These are phyloP conservation scores for Achlya flavicornis DNA, from an alignment of 2,888 invertebrate genomes.

Conservation along the genomic window DNA sequence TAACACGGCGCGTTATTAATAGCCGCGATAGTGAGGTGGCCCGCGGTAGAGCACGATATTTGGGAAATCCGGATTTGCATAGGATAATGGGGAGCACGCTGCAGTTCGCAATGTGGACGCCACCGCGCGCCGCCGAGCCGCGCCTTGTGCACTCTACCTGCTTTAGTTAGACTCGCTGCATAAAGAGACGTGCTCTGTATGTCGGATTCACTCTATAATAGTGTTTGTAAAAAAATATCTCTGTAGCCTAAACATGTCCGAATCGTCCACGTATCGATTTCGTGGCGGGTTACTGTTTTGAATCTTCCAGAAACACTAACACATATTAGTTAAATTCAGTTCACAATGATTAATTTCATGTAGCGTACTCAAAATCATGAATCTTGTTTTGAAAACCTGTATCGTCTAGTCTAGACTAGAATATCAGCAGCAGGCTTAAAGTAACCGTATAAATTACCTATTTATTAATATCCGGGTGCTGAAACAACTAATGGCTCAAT, in stretches of 20 bases:
- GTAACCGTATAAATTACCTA: not conserved
- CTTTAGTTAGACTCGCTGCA: constrained; percentile 37
- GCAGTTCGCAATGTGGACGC: constrained; percentile 55
- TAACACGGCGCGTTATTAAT: constrained; percentile 77
- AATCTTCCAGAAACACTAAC: not conserved
- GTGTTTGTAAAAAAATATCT: constrained; percentile 15
- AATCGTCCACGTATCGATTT: too few relatives aligned
- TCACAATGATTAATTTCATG: too few relatives aligned
- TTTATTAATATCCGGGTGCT: constrained; percentile 7
- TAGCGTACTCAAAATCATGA: too few relatives aligned
- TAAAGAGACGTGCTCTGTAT: constrained; percentile 27
- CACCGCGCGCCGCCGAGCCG: constrained; percentile 17
- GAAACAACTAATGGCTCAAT: constrained; percentile 26
- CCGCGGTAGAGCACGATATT: constrained; percentile 77
- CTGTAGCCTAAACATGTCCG: constrained; percentile 14
- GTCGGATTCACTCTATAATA: constrained; percentile 29
- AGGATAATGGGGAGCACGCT: constrained; percentile 72
- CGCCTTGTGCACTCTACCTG: constrained; percentile 29
- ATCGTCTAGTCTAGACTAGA: too few relatives aligned
- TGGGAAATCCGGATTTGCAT: constrained; percentile 81
- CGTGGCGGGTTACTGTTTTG: not conserved
- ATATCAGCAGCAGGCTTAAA: not conserved
- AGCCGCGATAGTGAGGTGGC: constrained; percentile 76
- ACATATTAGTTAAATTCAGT: not conserved
- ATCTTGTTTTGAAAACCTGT: too few relatives aligned